Conservation (phyloP, 2,113 vertebrate genomes). For the Hiodon tergisus region DNA sequence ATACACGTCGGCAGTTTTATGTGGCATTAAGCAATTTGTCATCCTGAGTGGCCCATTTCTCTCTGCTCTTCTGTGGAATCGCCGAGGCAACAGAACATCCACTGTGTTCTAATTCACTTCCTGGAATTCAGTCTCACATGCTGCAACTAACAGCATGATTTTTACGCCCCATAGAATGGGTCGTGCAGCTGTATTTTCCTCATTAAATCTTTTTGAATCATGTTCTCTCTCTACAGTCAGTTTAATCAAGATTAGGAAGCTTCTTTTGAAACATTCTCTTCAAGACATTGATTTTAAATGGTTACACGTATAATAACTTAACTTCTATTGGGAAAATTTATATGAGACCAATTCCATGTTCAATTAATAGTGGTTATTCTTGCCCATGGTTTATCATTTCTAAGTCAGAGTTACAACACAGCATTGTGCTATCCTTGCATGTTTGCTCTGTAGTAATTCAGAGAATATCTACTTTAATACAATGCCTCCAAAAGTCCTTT, state of each 20-base stretch:
- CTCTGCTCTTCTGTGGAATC: conserved; percentile 47
- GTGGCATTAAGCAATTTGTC: conserved; percentile 62
- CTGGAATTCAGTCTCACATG: background rate
- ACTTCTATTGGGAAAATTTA: too few species aligned
- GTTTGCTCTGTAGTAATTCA: too few species aligned
- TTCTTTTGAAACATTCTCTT: background rate
- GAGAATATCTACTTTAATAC: too few species aligned
- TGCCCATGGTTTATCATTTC: too few species aligned
- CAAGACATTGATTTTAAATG: background rate
- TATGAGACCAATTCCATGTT: too few species aligned
- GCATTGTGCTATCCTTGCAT: too few species aligned
- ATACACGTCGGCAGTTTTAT: conserved; percentile 42
- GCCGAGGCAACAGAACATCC: conserved; percentile 38
- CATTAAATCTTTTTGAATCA: conserved; percentile 11
- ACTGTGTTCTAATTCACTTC: conserved; percentile 4
- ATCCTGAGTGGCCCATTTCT: conserved; percentile 64
- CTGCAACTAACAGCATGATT: background rate
- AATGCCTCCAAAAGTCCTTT: too few species aligned
- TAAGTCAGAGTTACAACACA: too few species aligned
- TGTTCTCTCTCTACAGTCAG: background rate
- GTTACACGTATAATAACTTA: too few species aligned
- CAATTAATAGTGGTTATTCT: too few species aligned
- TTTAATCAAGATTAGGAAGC: background rate
- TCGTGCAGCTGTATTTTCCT: background rate
- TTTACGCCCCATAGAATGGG: background rate